phyloP scores from a whole-genome alignment of 1,140 invertebrate species.

The Lucilia sericata region DNA sequence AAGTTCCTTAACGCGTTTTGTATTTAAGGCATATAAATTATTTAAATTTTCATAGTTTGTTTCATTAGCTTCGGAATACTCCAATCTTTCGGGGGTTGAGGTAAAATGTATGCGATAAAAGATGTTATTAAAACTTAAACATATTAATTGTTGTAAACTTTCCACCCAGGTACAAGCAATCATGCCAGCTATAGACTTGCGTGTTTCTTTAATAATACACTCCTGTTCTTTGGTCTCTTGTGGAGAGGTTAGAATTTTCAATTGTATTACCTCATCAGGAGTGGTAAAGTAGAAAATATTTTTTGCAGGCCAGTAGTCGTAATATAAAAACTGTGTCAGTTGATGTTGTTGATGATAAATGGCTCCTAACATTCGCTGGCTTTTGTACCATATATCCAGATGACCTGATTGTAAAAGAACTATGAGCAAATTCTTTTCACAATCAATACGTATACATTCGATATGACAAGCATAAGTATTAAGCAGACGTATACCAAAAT shows the following conservation, averaged over 20 bases:
- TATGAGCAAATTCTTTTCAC: conserved; percentile 53
- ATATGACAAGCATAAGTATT: conserved; percentile 55
- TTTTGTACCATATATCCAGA: conserved; percentile 63
- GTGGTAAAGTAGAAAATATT: conserved; percentile 61
- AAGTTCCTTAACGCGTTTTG: conserved; percentile 47
- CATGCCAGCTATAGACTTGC: conserved; percentile 54
- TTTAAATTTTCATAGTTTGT: conserved; percentile 15
- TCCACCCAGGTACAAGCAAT: conserved; percentile 58
- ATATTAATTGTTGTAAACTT: conserved; percentile 56
- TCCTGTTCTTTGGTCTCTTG: conserved; percentile 50
- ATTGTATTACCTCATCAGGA: conserved; percentile 54
- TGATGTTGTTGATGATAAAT: conserved; percentile 53
- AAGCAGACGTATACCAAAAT: conserved; percentile 55
- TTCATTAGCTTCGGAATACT: background rate
- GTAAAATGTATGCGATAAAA: conserved; percentile 59
- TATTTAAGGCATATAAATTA: conserved; percentile 49
- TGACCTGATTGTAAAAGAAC: conserved; percentile 57
- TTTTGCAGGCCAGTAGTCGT: conserved; percentile 51
- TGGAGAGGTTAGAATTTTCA: conserved; percentile 39
- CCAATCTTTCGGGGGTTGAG: background rate
- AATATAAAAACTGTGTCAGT: conserved; percentile 56
- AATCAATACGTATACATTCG: conserved; percentile 52
- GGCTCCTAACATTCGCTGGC: conserved; percentile 50
- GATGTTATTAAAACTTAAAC: conserved; percentile 62
- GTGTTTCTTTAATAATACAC: conserved; percentile 50